Conservation (phyloP, 2,888 invertebrate genomes). For the Eupeodes latifasciatus region DNA sequence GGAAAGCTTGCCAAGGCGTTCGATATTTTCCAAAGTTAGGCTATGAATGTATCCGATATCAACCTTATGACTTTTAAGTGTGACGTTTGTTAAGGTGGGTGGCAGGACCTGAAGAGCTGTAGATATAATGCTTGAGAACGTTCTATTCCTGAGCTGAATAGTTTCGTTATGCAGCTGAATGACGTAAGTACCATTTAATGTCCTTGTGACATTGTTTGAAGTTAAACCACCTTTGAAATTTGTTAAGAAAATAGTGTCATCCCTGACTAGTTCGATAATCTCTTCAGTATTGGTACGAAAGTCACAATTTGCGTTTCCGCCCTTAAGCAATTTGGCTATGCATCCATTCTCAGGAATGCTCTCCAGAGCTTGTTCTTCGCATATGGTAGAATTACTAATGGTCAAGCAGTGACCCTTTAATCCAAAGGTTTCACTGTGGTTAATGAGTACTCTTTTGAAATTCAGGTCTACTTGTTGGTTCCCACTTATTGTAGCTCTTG, state of each 20-base stretch:
- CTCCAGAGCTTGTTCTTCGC: no score
- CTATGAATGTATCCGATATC: neutral
- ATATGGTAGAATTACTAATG: no score
- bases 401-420: no score
- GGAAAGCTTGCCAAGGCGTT: no score
- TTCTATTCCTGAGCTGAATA: neutral
- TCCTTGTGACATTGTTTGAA: neutral
- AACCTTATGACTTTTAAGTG: neutral
- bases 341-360: no score
- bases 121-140: neutral
- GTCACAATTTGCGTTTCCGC: no score
- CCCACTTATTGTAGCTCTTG: neutral
- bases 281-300: neutral
- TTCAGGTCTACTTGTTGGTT: neutral
- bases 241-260: neutral
- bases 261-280: neutral
- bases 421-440: no score
- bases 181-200: neutral
- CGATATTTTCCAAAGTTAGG: no score
- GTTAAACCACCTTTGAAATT: neutral
- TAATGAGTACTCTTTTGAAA: no score
- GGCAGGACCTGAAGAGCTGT: neutral
- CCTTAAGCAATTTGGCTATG: no score
- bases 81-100: neutral
- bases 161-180: neutral